Evolutionary conservation across 2,888 invertebrate species (phyloP).

Genomic region (Eurytoma adleriae): DNA sequence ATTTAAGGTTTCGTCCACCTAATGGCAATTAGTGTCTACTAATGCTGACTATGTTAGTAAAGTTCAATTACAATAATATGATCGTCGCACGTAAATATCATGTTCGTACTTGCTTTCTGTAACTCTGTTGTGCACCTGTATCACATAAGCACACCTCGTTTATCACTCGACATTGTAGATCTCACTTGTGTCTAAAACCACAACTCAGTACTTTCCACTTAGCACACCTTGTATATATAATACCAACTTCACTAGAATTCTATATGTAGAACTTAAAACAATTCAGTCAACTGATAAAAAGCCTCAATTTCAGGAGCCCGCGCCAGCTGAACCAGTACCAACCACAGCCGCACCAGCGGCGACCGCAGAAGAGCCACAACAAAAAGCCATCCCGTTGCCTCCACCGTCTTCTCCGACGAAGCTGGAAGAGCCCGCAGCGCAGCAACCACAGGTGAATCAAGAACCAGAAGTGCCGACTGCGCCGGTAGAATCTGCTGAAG

Average conservation of each 20-base stretch:
- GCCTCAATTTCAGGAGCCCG: too few relatives aligned
- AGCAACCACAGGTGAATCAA: too few relatives aligned
- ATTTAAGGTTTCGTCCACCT: slow-evolving; percentile 54
- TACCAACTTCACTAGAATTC: too few relatives aligned
- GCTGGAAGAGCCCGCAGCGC: too few relatives aligned
- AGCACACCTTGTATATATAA: not conserved
- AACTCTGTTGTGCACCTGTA: slow-evolving; percentile 30
- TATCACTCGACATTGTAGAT: not conserved
- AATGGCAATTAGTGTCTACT: slow-evolving; percentile 49
- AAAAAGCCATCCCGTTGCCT: slow-evolving; percentile 60
- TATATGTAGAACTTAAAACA: too few relatives aligned
- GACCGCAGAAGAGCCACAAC: slow-evolving; percentile 36
- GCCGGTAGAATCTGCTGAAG: slow-evolving; percentile 4
- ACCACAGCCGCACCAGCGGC: not conserved
- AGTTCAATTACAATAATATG: slow-evolving; percentile 48
- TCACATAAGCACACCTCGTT: not conserved
- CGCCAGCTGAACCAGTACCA: too few relatives aligned
- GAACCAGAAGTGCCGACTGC: slow-evolving; percentile 9
- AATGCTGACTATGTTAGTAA: slow-evolving; percentile 54
- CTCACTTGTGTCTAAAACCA: slow-evolving; percentile 9
- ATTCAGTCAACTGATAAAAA: too few relatives aligned
- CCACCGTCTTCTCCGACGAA: slow-evolving; percentile 52
- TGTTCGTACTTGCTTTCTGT: slow-evolving; percentile 28
- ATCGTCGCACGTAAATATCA: slow-evolving; percentile 53
- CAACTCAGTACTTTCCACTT: not conserved